phyloP scores from a whole-genome alignment of 2,113 vertebrate genomes.

The Toxostoma redivivum region DNA sequence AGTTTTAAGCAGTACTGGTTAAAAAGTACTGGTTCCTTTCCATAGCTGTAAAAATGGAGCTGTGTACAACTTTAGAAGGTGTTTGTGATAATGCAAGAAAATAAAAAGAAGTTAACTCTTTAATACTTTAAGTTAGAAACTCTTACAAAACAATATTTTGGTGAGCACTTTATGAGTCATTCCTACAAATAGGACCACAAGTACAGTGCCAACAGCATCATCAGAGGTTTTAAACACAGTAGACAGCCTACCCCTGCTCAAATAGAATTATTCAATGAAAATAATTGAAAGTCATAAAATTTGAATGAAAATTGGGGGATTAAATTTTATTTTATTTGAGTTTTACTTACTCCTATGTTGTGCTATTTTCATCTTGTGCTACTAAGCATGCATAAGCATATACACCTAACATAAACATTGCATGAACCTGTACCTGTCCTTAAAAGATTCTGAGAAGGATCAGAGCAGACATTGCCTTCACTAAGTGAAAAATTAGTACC shows the following conservation, averaged over 20 bases:
- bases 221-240: background rate
- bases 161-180: background rate
- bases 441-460: background rate
- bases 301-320: background rate
- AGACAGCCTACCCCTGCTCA: background rate
- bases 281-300: background rate
- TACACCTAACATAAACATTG: background rate
- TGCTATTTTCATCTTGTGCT: background rate
- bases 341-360: background rate
- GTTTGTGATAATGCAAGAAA: background rate
- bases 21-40: background rate
- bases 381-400: background rate
- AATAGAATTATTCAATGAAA: background rate
- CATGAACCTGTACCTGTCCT: background rate
- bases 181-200: background rate
- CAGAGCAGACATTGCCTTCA: background rate
- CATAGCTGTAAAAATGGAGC: background rate
- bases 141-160: background rate
- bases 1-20: background rate
- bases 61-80: background rate
- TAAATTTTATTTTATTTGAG: background rate
- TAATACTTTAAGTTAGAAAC: background rate
- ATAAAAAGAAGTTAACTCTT: background rate
- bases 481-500: background rate
- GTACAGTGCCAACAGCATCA: background rate